A percentile compares a stretch with the other conserved stretches of the same genome.
These are phyloP conservation scores for Stratiomys singularior DNA, from an alignment of 2,888 invertebrate genomes.

Conservation along the genomic window DNA sequence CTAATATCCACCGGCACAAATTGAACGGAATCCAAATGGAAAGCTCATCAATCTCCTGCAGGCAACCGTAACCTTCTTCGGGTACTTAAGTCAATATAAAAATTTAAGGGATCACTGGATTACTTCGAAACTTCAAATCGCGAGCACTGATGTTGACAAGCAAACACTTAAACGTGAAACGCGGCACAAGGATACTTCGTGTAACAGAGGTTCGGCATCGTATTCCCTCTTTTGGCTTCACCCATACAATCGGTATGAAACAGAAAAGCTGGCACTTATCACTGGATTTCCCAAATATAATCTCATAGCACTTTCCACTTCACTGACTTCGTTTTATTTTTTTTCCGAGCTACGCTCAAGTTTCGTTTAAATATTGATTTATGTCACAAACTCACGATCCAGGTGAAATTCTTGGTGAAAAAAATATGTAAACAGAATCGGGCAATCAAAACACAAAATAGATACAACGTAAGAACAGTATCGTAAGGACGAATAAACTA, in stretches of 20 bases:
- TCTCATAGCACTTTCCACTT: slow-evolving; percentile 24
- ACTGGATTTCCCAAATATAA: background rate
- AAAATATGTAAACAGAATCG: slow-evolving; percentile 9
- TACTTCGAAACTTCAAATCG: slow-evolving; percentile 1
- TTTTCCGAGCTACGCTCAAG: background rate
- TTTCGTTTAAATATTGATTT: slow-evolving; percentile 23
- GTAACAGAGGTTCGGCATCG: background rate
- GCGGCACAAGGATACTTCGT: background rate
- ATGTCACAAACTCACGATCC: slow-evolving; percentile 1
- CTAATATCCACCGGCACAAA: slow-evolving; percentile 15
- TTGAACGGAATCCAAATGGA: background rate
- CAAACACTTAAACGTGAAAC: background rate
- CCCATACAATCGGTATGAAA: background rate
- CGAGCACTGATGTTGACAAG: background rate
- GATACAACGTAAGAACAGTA: background rate
- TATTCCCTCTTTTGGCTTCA: background rate
- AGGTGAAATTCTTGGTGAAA: slow-evolving; percentile 17
- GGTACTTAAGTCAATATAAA: background rate
- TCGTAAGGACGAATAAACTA: background rate
- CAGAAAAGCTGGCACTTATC: background rate
- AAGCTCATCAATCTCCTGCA: slow-evolving; percentile 2
- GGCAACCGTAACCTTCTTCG: too few relatives aligned
- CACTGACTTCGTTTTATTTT: background rate
- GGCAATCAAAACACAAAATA: slow-evolving; percentile 14
- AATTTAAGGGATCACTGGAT: slow-evolving; percentile 1